Evolutionary conservation across 2,797 vertebrate species (phyloP).

Genomic region (Coregonus sp.): DNA sequence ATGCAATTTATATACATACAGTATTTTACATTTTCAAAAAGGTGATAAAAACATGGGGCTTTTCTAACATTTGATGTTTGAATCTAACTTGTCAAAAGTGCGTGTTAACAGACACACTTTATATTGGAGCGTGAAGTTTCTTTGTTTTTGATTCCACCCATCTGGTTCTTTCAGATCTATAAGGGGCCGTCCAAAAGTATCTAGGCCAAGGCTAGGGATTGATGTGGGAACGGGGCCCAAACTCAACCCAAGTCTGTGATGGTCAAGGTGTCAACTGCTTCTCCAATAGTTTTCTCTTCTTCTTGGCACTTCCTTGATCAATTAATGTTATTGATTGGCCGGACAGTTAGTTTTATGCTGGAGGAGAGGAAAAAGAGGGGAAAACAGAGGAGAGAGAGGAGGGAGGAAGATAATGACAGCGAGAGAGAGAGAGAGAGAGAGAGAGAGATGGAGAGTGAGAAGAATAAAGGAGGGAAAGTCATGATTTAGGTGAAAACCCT

Average conservation of each 20-base stretch:
- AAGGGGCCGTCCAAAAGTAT: not conserved
- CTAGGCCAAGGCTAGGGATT: not conserved
- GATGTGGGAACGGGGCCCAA: not conserved
- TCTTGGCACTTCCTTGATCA: not conserved
- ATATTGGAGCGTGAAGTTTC: not conserved
- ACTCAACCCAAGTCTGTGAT: not conserved
- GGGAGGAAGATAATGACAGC: too few relatives aligned
- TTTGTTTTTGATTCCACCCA: not conserved
- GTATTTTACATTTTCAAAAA: not conserved
- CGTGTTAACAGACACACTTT: too few relatives aligned
- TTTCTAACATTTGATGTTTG: not conserved
- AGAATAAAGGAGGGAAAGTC: too few relatives aligned
- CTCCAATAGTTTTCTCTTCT: not conserved
- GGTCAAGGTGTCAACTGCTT: not conserved
- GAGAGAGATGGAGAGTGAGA: too few relatives aligned
- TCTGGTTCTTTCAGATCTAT: not conserved
- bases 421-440: too few relatives aligned
- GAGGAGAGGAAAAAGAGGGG: too few relatives aligned
- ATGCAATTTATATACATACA: not conserved
- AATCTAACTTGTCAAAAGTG: too few relatives aligned
- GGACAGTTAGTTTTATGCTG: too few relatives aligned
- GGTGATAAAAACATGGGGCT: not conserved
- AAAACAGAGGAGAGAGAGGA: too few relatives aligned
- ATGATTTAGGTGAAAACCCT: too few relatives aligned
- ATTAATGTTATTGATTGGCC: not conserved